Evolutionary conservation across 2,888 invertebrate species (phyloP).

Genomic region (Drosophila bunnanda): DNA sequence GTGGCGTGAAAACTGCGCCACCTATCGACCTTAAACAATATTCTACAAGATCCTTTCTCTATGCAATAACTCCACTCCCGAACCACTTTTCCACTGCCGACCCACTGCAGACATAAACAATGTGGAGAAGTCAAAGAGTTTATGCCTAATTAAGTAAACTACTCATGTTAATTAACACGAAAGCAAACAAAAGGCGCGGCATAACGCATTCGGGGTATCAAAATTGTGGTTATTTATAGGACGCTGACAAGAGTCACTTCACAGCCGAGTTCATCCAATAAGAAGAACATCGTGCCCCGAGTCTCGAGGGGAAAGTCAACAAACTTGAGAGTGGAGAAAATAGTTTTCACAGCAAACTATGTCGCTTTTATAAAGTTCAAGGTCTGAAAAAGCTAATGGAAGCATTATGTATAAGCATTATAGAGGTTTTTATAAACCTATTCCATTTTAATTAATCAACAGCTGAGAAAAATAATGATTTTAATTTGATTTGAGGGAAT

Average conservation of each 20-base stretch:
- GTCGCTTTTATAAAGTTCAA: conserved; percentile 18
- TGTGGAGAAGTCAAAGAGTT: conserved; percentile 47
- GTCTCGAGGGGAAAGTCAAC: conserved; percentile 63
- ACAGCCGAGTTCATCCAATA: conserved; percentile 62
- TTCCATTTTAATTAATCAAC: no score
- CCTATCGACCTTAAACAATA: conserved; percentile 49
- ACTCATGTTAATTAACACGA: conserved; percentile 76
- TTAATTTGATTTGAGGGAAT: background rate
- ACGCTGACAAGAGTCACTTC: conserved; percentile 48
- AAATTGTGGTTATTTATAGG: conserved; percentile 38
- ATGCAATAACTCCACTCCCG: conserved; percentile 9
- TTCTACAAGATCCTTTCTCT: background rate
- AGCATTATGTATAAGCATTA: background rate
- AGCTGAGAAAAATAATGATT: background rate
- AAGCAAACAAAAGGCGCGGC: conserved; percentile 60
- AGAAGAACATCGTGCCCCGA: conserved; percentile 39
- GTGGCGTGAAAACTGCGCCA: conserved; percentile 66
- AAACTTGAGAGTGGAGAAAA: conserved; percentile 50
- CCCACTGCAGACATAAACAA: conserved; percentile 61
- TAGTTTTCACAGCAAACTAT: conserved; percentile 25
- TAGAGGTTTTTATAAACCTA: no score
- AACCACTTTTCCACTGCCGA: conserved; percentile 21
- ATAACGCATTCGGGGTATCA: conserved; percentile 25
- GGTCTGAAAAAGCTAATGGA: conserved; percentile 6
- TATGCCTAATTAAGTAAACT: conserved; percentile 75